Conservation (phyloP, 2,888 invertebrate species). For the Cephus rjabovi region DNA sequence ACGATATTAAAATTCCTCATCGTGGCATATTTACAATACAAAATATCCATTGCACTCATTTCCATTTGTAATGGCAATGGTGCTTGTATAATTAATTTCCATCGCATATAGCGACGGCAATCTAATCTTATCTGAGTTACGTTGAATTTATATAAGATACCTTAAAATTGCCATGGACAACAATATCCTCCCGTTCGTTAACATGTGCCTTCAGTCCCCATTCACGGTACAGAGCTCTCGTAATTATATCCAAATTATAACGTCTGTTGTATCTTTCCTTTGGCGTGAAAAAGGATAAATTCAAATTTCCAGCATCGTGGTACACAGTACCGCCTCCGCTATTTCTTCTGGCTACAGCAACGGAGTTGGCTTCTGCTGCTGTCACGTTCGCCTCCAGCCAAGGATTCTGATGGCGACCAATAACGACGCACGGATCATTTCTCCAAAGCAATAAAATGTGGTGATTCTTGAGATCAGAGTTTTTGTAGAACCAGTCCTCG, state of each 20-base stretch:
- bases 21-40: background rate
- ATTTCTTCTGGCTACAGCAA: conserved; percentile 87
- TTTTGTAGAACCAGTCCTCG: conserved; percentile 95
- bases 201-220: conserved; percentile 84
- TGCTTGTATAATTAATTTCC: background rate
- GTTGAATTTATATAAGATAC: conserved; percentile 66
- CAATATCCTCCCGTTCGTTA: conserved; percentile 88
- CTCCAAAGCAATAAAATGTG: conserved; percentile 92
- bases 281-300: conserved; percentile 91
- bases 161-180: conserved; percentile 81
- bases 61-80: background rate
- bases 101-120: background rate
- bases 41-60: background rate
- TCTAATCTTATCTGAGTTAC: background rate
- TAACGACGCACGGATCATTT: conserved; percentile 93
- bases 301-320: conserved; percentile 94
- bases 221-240: conserved; percentile 82
- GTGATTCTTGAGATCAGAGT: conserved; percentile 84
- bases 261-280: conserved; percentile 85
- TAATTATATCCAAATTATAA: conserved; percentile 89
- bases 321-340: conserved; percentile 98
- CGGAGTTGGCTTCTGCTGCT: conserved; percentile 74
- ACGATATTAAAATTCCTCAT: background rate
- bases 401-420: conserved; percentile 97
- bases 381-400: conserved; percentile 91